These are phyloP conservation scores for Syrphus vitripennis DNA, from an alignment of 2,888 invertebrate genomes.

Conservation along the genomic window DNA sequence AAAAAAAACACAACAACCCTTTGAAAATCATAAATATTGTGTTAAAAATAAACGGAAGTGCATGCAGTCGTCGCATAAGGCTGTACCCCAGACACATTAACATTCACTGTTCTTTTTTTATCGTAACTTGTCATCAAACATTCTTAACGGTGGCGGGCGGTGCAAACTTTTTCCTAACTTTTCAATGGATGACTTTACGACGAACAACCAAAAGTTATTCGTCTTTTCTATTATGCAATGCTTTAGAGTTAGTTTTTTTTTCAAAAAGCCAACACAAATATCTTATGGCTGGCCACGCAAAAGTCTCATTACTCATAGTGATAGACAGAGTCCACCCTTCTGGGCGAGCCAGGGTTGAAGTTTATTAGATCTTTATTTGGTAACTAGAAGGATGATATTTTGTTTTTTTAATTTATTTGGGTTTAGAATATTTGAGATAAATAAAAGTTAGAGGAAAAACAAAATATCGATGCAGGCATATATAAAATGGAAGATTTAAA, in stretches of 20 bases:
- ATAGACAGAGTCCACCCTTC: constrained; percentile 34
- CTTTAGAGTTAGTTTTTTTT: not conserved
- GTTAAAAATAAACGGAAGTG: constrained; percentile 23
- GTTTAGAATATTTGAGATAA: not conserved
- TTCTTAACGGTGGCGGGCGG: too few relatives aligned
- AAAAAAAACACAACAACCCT: not conserved
- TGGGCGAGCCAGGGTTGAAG: not conserved
- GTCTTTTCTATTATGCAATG: not conserved
- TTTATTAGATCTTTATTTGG: constrained; percentile 21
- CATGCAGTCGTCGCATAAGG: constrained; percentile 30
- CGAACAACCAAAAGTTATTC: constrained; percentile 6
- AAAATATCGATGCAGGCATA: not conserved
- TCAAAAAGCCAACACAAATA: constrained; percentile 28
- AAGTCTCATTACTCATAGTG: constrained; percentile 48
- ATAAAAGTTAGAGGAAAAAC: not conserved
- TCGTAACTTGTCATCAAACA: constrained; percentile 46
- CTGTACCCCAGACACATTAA: constrained; percentile 35
- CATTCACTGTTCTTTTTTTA: constrained; percentile 2
- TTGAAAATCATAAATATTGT: not conserved
- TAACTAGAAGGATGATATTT: constrained; percentile 1
- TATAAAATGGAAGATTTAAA: not conserved
- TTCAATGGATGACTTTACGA: not conserved
- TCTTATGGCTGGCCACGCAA: constrained; percentile 51
- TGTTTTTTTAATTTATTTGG: constrained; percentile 46
- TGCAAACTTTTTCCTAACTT: constrained; percentile 29